Base-by-base conservation (phyloP, 2,113 vertebrate genomes). In the Chionodraco myersi region DNA sequence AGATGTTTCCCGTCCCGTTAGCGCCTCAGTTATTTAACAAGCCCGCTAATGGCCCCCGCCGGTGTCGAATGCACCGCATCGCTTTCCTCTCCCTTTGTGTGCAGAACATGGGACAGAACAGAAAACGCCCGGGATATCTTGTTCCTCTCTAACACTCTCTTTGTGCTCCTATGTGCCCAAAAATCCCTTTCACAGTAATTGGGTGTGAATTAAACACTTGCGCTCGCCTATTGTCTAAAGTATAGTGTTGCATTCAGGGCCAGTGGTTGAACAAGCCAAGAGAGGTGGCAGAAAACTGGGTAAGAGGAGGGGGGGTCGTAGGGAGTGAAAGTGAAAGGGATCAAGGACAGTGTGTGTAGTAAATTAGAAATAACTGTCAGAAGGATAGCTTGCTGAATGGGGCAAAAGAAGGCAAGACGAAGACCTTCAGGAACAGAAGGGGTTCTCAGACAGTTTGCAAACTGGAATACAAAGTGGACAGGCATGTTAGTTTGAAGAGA, bases 151-250 rank as follows among this genome's bases (percentile, higher is more conserved):
- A 86, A 84, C 85, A 77, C 88, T 49, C 82, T 89, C 66, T 83
- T 87, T 91, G 86, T 91, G 76, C 83, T 88, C 85, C 79, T 79
- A 56, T 2, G 86, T 74, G 84, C 86, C 63, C 80, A 88, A 87
- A 80, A 86, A 89, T 79, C 48, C 82, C 83, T 88, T 87, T 89
- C 81, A 87, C 77, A 73, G 79, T 86, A 90, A 93, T 91, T 91
- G 88, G 88, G 88, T 91, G 89, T 85, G 91, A 89, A 90, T 87
- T 84, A 91, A 89, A 86, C 90, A 90, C 90, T 91, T 79, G 77
- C 23, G 68, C 67, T 84, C 23, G 68, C 61, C 89, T 79, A 81
- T 90, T 93, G 87, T 92, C 86, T 87, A 44, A 80, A 66, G 82
- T 66, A 47, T 57, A 49, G 76, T 77, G 45, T 79, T 74, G 80